Conservation (phyloP, 2,888 invertebrate species). For the Drosophila falleni region DNA sequence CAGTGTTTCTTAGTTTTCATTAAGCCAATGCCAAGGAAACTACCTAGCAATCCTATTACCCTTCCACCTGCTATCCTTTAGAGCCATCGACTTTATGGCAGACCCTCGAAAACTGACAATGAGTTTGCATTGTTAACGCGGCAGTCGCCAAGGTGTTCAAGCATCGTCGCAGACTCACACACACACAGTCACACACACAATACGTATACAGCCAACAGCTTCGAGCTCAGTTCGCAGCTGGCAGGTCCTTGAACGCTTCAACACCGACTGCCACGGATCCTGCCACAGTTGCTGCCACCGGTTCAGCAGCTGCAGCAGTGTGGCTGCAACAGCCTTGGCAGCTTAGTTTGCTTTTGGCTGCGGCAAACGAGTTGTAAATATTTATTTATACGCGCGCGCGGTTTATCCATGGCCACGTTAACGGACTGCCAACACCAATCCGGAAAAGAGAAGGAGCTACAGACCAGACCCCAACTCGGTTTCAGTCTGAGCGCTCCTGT, state of each 20-base stretch:
- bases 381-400: slow-evolving; percentile 80
- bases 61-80: slow-evolving; percentile 7
- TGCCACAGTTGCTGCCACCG: slow-evolving; percentile 44
- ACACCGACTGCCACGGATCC: slow-evolving; percentile 49
- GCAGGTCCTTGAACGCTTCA: slow-evolving; percentile 74
- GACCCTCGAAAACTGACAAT: slow-evolving; percentile 68
- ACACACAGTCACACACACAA: slow-evolving; percentile 51
- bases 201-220: slow-evolving; percentile 43
- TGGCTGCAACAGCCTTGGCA: slow-evolving; percentile 45
- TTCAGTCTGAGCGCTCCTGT: slow-evolving; percentile 5
- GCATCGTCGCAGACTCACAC: slow-evolving; percentile 45
- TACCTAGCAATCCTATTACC: slow-evolving; percentile 15
- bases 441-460: slow-evolving; percentile 3
- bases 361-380: slow-evolving; percentile 81
- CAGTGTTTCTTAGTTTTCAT: slow-evolving; percentile 3
- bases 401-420: slow-evolving; percentile 67
- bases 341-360: slow-evolving; percentile 75
- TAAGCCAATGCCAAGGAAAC: slow-evolving; percentile 16
- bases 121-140: slow-evolving; percentile 80
- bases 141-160: slow-evolving; percentile 54
- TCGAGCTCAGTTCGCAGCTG: slow-evolving; percentile 33
- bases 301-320: slow-evolving; percentile 29
- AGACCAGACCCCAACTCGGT: background rate
- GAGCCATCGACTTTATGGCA: slow-evolving; percentile 19
- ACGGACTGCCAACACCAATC: slow-evolving; percentile 54